A percentile compares a stretch with the other conserved stretches of the same genome.
Evolutionary conservation across 2,113 vertebrate species (phyloP).

Genomic region (Athene noctua): DNA sequence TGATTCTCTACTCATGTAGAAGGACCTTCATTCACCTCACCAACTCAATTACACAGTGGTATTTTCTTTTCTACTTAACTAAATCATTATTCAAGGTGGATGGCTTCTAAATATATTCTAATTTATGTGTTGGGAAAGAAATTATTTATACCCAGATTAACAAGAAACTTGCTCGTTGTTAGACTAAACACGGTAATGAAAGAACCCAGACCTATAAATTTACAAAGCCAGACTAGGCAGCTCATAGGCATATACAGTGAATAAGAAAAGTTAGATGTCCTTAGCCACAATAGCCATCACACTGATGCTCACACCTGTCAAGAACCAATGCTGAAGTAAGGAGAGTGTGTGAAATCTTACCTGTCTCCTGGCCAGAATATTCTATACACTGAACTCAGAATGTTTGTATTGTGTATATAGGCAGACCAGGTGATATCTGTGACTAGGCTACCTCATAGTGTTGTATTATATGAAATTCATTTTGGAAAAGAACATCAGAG

Average conservation of each 20-base stretch:
- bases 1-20: not conserved
- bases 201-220: not conserved
- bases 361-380: not conserved
- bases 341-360: not conserved
- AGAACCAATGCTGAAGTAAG: not conserved
- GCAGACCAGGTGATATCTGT: not conserved
- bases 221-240: not conserved
- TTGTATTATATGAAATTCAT: not conserved
- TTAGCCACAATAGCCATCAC: not conserved
- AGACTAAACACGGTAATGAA: not conserved
- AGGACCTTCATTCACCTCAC: not conserved
- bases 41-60: not conserved
- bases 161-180: not conserved
- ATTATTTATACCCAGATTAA: not conserved
- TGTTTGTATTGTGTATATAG: not conserved
- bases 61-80: not conserved
- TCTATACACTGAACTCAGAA: not conserved
- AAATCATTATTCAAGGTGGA: not conserved
- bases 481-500: not conserved
- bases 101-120: not conserved
- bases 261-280: not conserved
- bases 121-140: not conserved
- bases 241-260: not conserved
- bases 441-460: not conserved
- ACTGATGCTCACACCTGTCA: not conserved